Evolutionary conservation across 2,888 invertebrate species (phyloP).

Genomic region (Leucozona laternaria): DNA sequence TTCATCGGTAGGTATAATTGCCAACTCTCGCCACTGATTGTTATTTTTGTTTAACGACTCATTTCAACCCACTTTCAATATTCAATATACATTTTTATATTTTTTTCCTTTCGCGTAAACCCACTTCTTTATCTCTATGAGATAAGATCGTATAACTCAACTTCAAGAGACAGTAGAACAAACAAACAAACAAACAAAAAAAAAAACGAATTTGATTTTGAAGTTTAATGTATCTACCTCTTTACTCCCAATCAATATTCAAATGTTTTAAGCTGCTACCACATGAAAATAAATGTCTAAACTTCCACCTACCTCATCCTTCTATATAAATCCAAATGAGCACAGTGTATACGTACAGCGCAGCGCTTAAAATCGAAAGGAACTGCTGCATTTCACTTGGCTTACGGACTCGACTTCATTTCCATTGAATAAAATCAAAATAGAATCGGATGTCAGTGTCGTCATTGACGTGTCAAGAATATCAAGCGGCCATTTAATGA

Average conservation of each 20-base stretch:
- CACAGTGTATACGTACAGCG: neutral
- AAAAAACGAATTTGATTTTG: constrained; percentile 59
- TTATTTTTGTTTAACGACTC: constrained; percentile 51
- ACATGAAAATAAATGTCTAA: constrained; percentile 62
- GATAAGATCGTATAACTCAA: constrained; percentile 53
- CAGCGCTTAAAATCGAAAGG: constrained; percentile 67
- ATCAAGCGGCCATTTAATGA: constrained; percentile 58
- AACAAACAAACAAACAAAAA: constrained; percentile 9
- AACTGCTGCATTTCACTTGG: constrained; percentile 54
- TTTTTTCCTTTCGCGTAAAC: constrained; percentile 66
- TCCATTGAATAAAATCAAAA: constrained; percentile 58
- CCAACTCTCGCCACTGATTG: constrained; percentile 61
- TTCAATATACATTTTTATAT: constrained; percentile 24
- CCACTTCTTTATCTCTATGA: constrained; percentile 65
- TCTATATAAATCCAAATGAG: constrained; percentile 1
- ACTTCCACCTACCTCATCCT: constrained; percentile 44
- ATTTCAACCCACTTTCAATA: constrained; percentile 68
- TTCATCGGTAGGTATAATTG: constrained; percentile 62
- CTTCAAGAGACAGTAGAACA: constrained; percentile 45
- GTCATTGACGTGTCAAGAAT: constrained; percentile 72
- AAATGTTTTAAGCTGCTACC: constrained; percentile 47
- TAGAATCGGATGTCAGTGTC: constrained; percentile 74
- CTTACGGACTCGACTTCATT: constrained; percentile 38
- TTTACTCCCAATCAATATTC: constrained; percentile 63
- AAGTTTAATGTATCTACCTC: constrained; percentile 26